Conservation (phyloP, 53 echinoderm and acorn worm species). For the Echinarachnius parma region DNA sequence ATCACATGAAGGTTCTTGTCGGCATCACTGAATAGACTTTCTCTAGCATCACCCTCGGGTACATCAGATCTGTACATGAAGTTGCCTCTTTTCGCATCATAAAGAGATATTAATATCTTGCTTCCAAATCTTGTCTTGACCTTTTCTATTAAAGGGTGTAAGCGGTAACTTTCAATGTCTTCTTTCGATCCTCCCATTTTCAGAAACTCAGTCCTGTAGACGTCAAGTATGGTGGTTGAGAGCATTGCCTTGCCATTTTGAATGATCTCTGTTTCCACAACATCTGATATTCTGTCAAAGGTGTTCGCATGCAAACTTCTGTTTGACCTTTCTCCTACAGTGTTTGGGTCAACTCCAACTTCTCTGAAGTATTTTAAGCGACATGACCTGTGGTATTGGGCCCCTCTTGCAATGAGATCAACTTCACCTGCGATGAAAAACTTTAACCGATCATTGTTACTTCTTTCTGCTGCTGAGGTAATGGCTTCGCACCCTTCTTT, state of each 20-base stretch:
- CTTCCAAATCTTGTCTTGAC: constrained; percentile 44
- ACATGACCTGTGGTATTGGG: constrained; percentile 52
- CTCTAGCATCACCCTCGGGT: constrained; percentile 37
- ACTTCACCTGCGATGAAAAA: constrained; percentile 22
- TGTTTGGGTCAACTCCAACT: constrained; percentile 14
- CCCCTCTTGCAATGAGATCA: constrained; percentile 52
- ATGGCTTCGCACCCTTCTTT: constrained; percentile 51
- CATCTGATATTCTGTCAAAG: constrained; percentile 27
- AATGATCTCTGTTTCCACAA: constrained; percentile 40
- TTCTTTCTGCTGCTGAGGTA: constrained; percentile 32
- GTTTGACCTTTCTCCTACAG: constrained; percentile 23
- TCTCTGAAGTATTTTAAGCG: constrained; percentile 35
- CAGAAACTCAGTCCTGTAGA: constrained; percentile 48
- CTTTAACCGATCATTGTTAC: constrained; percentile 49
- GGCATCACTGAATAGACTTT: constrained; percentile 20
- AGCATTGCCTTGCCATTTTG: constrained; percentile 43
- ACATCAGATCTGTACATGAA: constrained; percentile 31
- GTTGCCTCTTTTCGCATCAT: constrained; percentile 18
- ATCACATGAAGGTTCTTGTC: constrained; percentile 28
- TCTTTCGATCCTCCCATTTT: constrained; percentile 34
- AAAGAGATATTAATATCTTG: constrained; percentile 10
- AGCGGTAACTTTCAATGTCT: constrained; percentile 30
- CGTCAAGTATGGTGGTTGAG: constrained; percentile 40
- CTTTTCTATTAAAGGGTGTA: constrained; percentile 31
- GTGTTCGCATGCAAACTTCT: constrained; percentile 38